These are phyloP conservation scores for Epinotia bilunana DNA, from an alignment of 2,888 invertebrate species.

Conservation along the genomic window DNA sequence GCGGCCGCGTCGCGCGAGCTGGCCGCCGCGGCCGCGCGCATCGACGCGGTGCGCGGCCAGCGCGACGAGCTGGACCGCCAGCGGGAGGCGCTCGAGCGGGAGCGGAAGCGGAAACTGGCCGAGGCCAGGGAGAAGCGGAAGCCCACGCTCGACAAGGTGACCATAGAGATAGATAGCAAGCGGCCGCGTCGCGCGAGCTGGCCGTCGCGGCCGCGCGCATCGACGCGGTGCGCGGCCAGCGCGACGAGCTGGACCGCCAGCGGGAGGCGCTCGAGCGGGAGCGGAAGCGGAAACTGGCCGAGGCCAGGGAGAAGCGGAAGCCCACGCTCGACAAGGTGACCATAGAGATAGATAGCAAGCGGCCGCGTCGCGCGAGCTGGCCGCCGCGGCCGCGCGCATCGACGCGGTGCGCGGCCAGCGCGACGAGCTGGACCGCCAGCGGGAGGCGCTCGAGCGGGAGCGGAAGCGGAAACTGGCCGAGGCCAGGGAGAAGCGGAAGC, in stretches of 20 bases:
- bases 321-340: conserved; percentile 70
- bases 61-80: conserved; percentile 76
- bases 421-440: conserved; percentile 74
- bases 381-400: conserved; percentile 72
- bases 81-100: conserved; percentile 76
- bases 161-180: conserved; percentile 53
- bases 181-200: conserved; percentile 59
- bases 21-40: conserved; percentile 69
- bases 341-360: conserved; percentile 56
- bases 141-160: conserved; percentile 70
- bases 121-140: conserved; percentile 76
- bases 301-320: conserved; percentile 75
- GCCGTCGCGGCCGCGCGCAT: conserved; percentile 73
- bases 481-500: conserved; percentile 74
- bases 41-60: conserved; percentile 79
- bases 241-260: conserved; percentile 75
- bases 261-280: conserved; percentile 78
- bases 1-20: conserved; percentile 59
- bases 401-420: conserved; percentile 78
- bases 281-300: conserved; percentile 78
- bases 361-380: conserved; percentile 58
- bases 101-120: conserved; percentile 79
- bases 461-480: conserved; percentile 79
- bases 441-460: conserved; percentile 78
- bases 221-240: conserved; percentile 77